Percentiles rank a stretch among this genome's conserved stretches.
Evolutionary conservation across 2,113 vertebrate species (phyloP).

Genomic region (Verasper variegatus): DNA sequence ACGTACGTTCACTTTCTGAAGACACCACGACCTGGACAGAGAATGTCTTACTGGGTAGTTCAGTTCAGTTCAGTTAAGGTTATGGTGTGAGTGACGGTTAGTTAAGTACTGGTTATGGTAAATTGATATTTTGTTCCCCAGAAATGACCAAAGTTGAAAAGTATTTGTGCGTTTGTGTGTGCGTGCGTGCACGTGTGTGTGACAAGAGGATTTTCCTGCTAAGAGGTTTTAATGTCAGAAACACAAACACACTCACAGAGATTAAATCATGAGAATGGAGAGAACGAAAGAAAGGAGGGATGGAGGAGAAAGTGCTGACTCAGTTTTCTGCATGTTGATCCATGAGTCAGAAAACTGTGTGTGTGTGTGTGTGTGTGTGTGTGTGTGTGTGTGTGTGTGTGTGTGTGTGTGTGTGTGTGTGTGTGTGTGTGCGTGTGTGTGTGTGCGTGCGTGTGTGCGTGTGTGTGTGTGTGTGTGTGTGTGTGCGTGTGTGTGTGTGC

Average conservation of each 20-base stretch:
- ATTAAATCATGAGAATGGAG: constrained; percentile 41
- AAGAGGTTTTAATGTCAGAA: constrained; percentile 42
- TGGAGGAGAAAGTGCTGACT: constrained; percentile 62
- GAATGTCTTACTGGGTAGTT: too few species aligned
- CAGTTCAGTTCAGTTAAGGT: too few species aligned
- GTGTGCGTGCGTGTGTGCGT: constrained; percentile 16
- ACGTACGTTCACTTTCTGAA: too few species aligned
- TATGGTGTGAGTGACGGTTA: too few species aligned
- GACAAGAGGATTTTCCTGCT: not conserved
- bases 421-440: constrained; percentile 32
- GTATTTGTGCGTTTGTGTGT: not conserved
- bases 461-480: constrained; percentile 5
- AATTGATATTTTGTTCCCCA: too few species aligned
- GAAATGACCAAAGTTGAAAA: not conserved
- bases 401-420: constrained; percentile 13
- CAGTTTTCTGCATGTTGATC: constrained; percentile 62
- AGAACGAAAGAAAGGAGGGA: constrained; percentile 9
- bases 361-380: constrained; percentile 23
- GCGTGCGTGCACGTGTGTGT: not conserved
- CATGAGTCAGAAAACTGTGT: constrained; percentile 71
- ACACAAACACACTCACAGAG: constrained; percentile 7
- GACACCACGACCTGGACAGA: too few species aligned
- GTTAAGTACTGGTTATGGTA: too few species aligned
- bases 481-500: constrained; percentile 16
- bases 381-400: constrained; percentile 13